These are phyloP conservation scores for Monodelphis domestica DNA, from an alignment of 2,797 vertebrate genomes.

Conservation along the genomic window DNA sequence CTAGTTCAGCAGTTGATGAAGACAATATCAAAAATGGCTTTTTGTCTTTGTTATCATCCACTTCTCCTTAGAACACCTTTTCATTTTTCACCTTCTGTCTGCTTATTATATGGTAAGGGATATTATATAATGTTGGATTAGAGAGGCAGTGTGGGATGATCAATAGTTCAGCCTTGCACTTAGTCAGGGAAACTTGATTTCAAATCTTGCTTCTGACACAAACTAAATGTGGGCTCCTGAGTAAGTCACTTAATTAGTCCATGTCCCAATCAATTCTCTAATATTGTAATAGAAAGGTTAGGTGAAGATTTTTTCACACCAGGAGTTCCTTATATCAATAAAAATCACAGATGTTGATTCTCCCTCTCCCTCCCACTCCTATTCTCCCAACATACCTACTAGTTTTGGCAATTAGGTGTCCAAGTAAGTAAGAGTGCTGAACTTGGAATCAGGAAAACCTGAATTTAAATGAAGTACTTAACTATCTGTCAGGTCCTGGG, in stretches of 20 bases:
- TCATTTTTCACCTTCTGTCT: constrained; percentile 39
- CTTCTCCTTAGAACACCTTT: neutral
- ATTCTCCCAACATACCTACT: neutral
- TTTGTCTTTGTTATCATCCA: constrained; percentile 39
- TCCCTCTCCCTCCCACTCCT: too few species aligned
- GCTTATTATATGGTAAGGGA: constrained; percentile 13
- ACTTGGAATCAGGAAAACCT: neutral
- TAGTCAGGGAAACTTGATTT: neutral
- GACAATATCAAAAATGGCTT: constrained; percentile 33
- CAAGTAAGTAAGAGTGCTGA: neutral
- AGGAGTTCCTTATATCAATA: neutral
- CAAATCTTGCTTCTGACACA: neutral
- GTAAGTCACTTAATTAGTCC: neutral
- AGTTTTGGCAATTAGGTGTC: neutral
- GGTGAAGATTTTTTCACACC: neutral
- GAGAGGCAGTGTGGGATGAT: neutral
- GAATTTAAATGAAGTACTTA: neutral
- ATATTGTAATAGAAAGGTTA: neutral
- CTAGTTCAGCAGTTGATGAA: neutral
- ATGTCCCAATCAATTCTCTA: neutral
- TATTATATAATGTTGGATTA: constrained; percentile 35
- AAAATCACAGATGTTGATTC: neutral
- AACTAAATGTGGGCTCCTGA: neutral
- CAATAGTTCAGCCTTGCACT: neutral
- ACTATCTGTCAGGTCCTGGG: neutral